Evolutionary conservation across 2,888 invertebrate species (phyloP).

Genomic region (Eupeodes latifasciatus): DNA sequence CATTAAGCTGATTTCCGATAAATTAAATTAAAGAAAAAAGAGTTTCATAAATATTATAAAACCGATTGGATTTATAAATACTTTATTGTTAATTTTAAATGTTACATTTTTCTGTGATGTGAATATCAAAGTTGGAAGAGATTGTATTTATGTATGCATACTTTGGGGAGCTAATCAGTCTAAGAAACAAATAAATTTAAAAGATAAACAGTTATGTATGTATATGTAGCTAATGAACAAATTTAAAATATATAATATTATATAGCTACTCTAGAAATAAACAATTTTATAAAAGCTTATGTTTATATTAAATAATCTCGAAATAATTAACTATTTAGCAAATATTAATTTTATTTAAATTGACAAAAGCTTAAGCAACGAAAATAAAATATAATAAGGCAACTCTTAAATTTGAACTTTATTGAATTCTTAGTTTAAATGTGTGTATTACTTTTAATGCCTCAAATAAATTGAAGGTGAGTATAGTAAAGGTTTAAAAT

Average conservation of each 20-base stretch:
- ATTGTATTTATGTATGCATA: background rate
- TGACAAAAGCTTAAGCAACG: constrained; percentile 6
- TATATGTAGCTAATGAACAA: background rate
- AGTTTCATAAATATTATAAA: background rate
- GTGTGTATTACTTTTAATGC: background rate
- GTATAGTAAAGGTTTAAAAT: background rate
- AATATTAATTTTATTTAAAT: background rate
- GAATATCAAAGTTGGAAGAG: constrained; percentile 12
- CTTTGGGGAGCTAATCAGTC: background rate
- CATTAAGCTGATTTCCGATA: background rate
- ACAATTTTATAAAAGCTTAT: background rate
- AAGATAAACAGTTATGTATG: background rate
- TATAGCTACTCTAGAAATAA: background rate
- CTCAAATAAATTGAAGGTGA: constrained; percentile 1
- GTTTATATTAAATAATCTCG: background rate
- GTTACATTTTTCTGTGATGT: constrained; percentile 8
- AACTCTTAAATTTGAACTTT: constrained; percentile 11
- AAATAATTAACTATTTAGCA: background rate
- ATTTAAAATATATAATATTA: background rate
- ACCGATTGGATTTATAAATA: background rate
- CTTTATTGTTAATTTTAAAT: constrained; percentile 14
- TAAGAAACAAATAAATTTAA: constrained; percentile 1
- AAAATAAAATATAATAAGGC: background rate
- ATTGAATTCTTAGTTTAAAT: background rate
- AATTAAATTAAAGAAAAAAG: background rate